These are phyloP conservation scores for Drosophila tsacasi DNA, from an alignment of 1,140 invertebrate genomes.

Conservation along the genomic window DNA sequence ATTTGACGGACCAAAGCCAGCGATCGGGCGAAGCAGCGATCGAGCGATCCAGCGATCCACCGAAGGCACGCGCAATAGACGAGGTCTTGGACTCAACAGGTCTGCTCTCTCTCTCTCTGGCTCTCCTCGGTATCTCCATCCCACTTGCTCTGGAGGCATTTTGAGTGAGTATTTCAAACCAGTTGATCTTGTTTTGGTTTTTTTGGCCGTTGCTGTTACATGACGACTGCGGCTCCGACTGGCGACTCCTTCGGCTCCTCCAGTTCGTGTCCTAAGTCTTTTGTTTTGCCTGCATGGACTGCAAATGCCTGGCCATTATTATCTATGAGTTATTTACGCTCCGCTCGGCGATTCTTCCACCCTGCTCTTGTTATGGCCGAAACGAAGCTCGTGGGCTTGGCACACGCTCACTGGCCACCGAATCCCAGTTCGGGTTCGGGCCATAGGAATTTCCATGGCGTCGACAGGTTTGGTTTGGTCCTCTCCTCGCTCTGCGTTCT, in stretches of 20 bases:
- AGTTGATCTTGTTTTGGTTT: slow-evolving; percentile 81
- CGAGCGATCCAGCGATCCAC: slow-evolving; percentile 30
- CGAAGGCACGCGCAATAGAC: slow-evolving; percentile 78
- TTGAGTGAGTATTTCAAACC: slow-evolving; percentile 76
- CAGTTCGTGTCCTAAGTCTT: slow-evolving; percentile 82
- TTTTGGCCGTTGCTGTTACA: slow-evolving; percentile 58
- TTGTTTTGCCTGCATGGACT: slow-evolving; percentile 72
- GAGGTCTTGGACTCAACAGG: slow-evolving; percentile 54
- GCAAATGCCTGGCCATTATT: slow-evolving; percentile 73
- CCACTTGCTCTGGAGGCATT: slow-evolving; percentile 51
- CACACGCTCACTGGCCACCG: slow-evolving; percentile 70
- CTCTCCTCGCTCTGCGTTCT: neutral
- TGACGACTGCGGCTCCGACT: slow-evolving; percentile 45
- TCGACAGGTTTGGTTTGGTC: slow-evolving; percentile 60
- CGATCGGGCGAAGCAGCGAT: slow-evolving; percentile 15
- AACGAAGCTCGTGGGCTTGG: slow-evolving; percentile 71
- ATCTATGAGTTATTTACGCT: slow-evolving; percentile 82
- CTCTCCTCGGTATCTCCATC: slow-evolving; percentile 40
- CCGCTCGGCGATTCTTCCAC: slow-evolving; percentile 58
- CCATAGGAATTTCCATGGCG: slow-evolving; percentile 50
- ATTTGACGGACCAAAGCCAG: slow-evolving; percentile 64
- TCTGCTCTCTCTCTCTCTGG: slow-evolving; percentile 18
- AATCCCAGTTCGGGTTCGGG: slow-evolving; percentile 41
- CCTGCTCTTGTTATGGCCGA: slow-evolving; percentile 71
- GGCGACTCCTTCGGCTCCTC: slow-evolving; percentile 58